These are phyloP conservation scores for Natator depressus DNA, from an alignment of 2,113 vertebrate species.

Conservation along the genomic window DNA sequence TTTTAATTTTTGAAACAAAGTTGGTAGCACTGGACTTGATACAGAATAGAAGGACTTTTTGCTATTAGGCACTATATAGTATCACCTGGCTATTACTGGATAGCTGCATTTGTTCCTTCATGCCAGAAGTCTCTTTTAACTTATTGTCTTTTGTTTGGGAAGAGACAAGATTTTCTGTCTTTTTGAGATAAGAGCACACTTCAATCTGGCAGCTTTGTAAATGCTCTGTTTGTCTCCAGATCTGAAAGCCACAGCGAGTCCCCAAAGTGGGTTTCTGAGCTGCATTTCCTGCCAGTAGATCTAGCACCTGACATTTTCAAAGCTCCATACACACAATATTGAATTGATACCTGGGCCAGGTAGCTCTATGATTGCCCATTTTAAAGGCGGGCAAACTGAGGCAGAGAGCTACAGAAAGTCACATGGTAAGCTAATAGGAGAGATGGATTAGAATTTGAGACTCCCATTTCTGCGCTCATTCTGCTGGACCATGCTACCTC, in stretches of 20 bases:
- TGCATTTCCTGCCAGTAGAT: not conserved
- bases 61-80: not conserved
- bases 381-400: not conserved
- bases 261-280: not conserved
- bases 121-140: not conserved
- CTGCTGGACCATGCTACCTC: not conserved
- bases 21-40: not conserved
- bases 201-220: not conserved
- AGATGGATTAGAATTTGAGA: not conserved
- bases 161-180: not conserved
- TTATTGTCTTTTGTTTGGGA: not conserved
- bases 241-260: not conserved
- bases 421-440: no score
- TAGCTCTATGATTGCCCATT: not conserved
- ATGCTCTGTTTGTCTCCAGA: not conserved
- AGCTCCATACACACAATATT: not conserved
- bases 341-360: not conserved
- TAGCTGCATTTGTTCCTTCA: not conserved
- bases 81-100: not conserved
- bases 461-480: not conserved
- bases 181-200: not conserved
- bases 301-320: not conserved
- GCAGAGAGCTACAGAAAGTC: not conserved
- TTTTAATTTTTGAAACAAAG: not conserved
- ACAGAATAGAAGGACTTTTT: not conserved